Evolutionary conservation across 2,113 vertebrate genomes (phyloP).

Genomic region (Dasyurus viverrinus): DNA sequence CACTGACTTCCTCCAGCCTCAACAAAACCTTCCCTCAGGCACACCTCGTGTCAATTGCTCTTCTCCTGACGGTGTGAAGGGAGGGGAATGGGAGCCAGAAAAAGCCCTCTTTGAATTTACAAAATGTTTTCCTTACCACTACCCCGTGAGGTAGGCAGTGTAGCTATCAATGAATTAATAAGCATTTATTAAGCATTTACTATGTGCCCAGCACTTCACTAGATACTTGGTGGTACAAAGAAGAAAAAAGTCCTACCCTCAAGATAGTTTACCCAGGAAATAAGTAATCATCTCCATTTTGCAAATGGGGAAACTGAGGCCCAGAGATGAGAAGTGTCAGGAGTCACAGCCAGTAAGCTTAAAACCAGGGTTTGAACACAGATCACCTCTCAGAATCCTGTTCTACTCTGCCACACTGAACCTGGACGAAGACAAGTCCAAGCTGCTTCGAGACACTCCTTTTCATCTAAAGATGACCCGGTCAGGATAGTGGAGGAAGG

Average conservation of each 20-base stretch:
- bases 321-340: background rate
- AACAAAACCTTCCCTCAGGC: constrained; percentile 89
- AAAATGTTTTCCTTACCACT: background rate
- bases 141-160: background rate
- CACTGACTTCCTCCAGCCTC: constrained; percentile 89
- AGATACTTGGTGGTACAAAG: background rate
- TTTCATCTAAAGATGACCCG: background rate
- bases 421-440: background rate
- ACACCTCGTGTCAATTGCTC: constrained; percentile 90
- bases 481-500: too few relatives aligned
- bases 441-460: background rate
- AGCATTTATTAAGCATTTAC: background rate
- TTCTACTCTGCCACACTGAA: background rate
- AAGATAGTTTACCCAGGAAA: background rate
- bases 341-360: background rate
- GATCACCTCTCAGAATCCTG: too few relatives aligned
- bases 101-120: background rate
- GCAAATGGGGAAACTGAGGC: background rate
- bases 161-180: background rate
- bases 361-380: fast-evolving
- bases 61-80: constrained; percentile 83
- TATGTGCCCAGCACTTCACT: background rate
- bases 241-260: background rate
- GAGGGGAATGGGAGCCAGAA: background rate
- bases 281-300: background rate